Conservation (phyloP, 2,888 invertebrate species). For the Gymnosoma rotundatum region DNA sequence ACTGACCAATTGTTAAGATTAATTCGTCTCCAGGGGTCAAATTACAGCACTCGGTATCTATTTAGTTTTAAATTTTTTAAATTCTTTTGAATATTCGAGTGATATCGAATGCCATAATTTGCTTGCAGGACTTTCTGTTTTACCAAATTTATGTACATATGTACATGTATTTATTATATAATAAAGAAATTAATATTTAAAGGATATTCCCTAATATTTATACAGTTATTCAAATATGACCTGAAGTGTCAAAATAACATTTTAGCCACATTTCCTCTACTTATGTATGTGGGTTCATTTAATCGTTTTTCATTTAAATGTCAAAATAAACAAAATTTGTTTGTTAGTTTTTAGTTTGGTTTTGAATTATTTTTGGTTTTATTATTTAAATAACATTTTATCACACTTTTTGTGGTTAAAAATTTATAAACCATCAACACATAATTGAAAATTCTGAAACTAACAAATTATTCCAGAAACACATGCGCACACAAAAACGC, state of each 20-base stretch:
- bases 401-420: constrained; percentile 61
- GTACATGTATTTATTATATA: background rate
- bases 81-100: no score
- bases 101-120: no score
- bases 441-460: constrained; percentile 52
- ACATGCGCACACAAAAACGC: background rate
- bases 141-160: background rate
- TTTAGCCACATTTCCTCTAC: constrained; percentile 57
- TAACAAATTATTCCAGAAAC: constrained; percentile 57
- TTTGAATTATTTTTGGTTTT: constrained; percentile 41
- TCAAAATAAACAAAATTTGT: constrained; percentile 61
- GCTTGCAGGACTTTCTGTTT: no score
- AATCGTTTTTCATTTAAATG: constrained; percentile 61
- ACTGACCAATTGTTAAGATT: no score
- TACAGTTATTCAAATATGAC: constrained; percentile 40
- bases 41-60: no score
- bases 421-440: constrained; percentile 55
- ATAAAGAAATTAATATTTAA: background rate
- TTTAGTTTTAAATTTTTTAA: no score
- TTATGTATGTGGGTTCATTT: constrained; percentile 50
- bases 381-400: constrained; percentile 61
- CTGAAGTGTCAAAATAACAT: constrained; percentile 56
- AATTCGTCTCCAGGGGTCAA: no score
- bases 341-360: constrained; percentile 52
- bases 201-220: constrained; percentile 13